Evolutionary conservation across 2,888 invertebrate species (phyloP), one percentile per base, ranked within the genome.

Genomic region (Cerceris ruficornis): DNA sequence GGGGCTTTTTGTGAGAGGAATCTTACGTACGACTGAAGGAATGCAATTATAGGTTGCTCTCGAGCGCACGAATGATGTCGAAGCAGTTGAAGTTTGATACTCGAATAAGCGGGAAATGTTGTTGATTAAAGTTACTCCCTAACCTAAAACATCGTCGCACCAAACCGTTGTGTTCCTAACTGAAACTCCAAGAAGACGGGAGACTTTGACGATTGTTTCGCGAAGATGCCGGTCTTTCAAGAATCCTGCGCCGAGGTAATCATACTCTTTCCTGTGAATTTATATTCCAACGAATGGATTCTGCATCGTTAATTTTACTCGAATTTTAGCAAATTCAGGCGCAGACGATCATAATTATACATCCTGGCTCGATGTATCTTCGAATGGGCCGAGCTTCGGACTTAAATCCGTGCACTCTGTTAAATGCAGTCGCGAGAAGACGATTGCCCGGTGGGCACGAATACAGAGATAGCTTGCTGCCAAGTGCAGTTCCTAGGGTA

Each of bases 381-480:
- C 94, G 98, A 78, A 96, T 98, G 90, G 98, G 98, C 0, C 93
- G 97, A 86, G 98, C 98, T 1, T 97, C 98, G 0, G 98, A 98
- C 92, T 93, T 97, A 4, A 95, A 96, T 90, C 98, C 98, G 9
- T 94, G 96, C 69, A 96, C 96, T 50, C 94, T 98, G 73, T 94
- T 98, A 0, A 98, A 98, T 93, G 97, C 97, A 60, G 95, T 98
- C 72, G 98, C 97, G 0, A 94, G 97, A 75, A 95, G 94, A 90
- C 87, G 91, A 59, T 88, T 88, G 50, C 80, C 85, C 0, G 89
- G 88, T 6, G 95, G 95, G 0, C 93, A 93, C 81, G 93, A 93
- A 62, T 94, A 96, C 83, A 92, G 93, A 6, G 96, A 96, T 87
- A 93, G 94, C 0, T 95, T 96, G 87, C 91, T 96, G 54, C 96